Base-by-base conservation (phyloP, 2,888 invertebrate species). In the Pyrrhosoma nymphula region DNA sequence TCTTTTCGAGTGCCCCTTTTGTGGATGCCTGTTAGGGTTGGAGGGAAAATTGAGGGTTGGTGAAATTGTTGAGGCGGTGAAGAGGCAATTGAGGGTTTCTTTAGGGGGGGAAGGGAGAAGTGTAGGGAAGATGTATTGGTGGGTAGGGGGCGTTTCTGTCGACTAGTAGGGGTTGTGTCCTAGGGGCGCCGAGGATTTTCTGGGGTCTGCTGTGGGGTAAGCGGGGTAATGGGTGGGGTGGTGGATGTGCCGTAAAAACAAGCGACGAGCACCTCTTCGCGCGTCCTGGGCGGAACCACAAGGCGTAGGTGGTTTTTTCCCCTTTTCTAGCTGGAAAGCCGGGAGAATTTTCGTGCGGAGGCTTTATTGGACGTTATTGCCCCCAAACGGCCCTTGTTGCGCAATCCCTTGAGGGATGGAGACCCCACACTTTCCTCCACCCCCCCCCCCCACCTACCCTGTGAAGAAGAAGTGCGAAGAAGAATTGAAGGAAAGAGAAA, bases 361-460 rank as follows among this genome's bases (percentile, higher is more conserved):
- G 14, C 82, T 82, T 82, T 82, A 82, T 82, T 82, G 82, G 82
- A 35, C 82, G 82, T 82, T 82, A 82, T 82, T 35, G 30, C 82
- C 35, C 35, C 82, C 82, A 8, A 82, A 82, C 30, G 82, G 82
- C 35, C 35, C 82, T 82, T 35, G 35, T 82, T 23, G 82, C 35
- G 82, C 82, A 82, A 35, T 82, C 82, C 69, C 26, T 69, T 10
- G 69, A 26, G 26, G 69, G 69, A 20, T 23, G 23, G 23, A 35
- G 35, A 3, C 82, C n/a, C 35, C 26, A 14, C 8, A 16, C 30
- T 0, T 26, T 1, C n/a, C 6, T 23, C 20, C n/a, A 20, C 12
- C 12, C 30, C 0, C 30, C 8, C 63, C 6, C 75, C 26, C 20
- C 16, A 60, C 35, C 82, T 18, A 16, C 35, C n/a, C n/a, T n/a